Percentiles rank a stretch among this genome's conserved stretches.
phyloP scores from a whole-genome alignment of 2,888 invertebrate species.

The Salticus scenicus region DNA sequence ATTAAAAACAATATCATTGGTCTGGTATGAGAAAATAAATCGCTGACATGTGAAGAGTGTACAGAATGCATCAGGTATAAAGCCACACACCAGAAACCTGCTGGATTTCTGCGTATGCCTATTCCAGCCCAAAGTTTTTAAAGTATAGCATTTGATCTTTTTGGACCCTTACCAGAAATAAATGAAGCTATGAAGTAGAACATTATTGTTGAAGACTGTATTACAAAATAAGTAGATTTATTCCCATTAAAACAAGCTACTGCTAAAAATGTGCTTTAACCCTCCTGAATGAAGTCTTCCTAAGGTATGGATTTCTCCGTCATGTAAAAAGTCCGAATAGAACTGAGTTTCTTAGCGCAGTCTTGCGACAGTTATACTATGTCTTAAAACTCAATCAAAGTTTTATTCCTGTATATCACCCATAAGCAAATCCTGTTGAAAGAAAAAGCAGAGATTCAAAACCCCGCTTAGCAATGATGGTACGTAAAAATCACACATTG shows the following conservation, averaged over 20 bases:
- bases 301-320: constrained; percentile 26
- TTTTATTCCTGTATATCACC: background rate
- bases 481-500: no score
- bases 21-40: constrained; percentile 9
- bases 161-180: constrained; percentile 7
- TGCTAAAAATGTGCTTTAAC: constrained; percentile 6
- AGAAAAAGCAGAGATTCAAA: no score
- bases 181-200: background rate
- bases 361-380: no score
- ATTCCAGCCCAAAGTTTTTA: background rate
- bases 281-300: constrained; percentile 18
- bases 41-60: constrained; percentile 1
- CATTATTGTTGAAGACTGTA: constrained; percentile 2
- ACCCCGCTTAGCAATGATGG: no score
- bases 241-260: background rate
- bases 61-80: constrained; percentile 11
- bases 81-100: constrained; percentile 4
- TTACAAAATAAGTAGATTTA: background rate
- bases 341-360: background rate
- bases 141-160: background rate
- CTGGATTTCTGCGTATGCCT: constrained; percentile 4
- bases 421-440: no score
- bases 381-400: constrained; percentile 16
- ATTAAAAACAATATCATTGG: no score
- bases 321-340: constrained; percentile 22